Conservation (phyloP, 2,888 invertebrate species). For the Papilio gigon region DNA sequence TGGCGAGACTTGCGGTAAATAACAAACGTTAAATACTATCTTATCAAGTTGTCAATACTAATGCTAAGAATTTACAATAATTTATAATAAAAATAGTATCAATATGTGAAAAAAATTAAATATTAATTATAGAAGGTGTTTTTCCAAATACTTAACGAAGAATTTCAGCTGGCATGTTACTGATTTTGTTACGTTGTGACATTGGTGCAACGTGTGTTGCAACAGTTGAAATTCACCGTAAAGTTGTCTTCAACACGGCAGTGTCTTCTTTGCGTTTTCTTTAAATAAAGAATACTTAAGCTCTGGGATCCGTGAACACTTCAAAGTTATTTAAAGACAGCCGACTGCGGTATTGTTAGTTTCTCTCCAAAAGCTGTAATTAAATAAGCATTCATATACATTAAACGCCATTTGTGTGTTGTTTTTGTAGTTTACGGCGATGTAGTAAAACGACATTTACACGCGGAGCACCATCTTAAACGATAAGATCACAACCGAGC, state of each 20-base stretch:
- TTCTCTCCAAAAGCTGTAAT: not conserved
- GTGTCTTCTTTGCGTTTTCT: not conserved
- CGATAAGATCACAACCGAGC: too few species aligned
- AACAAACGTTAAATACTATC: not conserved
- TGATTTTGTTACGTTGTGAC: not conserved
- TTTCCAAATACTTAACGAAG: not conserved
- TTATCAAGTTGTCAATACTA: not conserved
- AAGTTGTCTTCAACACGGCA: not conserved
- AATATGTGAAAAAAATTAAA: not conserved
- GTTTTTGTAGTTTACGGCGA: too few species aligned
- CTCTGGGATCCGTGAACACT: not conserved
- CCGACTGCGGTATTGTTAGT: not conserved
- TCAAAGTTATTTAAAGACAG: not conserved
- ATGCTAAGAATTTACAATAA: not conserved
- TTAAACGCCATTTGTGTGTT: too few species aligned
- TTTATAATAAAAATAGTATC: not conserved
- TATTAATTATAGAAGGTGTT: too few species aligned
- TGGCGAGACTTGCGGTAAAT: not conserved
- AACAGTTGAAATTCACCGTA: not conserved
- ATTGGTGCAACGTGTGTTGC: not conserved
- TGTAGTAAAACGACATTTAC: too few species aligned
- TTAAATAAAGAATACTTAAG: slow-evolving; percentile 1
- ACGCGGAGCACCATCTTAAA: too few species aligned
- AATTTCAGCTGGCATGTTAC: not conserved
- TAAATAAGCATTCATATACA: not conserved